Base-by-base conservation (phyloP, 1,140 invertebrate species). In the Zaprionus capensis region DNA sequence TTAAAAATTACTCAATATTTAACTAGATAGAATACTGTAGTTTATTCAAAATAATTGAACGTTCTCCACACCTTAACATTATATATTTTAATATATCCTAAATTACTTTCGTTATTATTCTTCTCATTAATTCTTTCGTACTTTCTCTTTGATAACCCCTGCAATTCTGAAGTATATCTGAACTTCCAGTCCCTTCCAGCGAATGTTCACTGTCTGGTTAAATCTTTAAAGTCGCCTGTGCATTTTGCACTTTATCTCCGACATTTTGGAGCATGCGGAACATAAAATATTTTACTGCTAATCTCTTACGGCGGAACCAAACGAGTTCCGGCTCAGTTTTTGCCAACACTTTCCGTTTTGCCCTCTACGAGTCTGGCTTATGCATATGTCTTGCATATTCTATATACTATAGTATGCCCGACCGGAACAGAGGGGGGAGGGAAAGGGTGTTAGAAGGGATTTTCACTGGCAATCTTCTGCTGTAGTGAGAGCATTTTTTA, bases 301-400 rank as follows among this genome's bases (percentile, higher is more conserved):
- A 88, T 88, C 84, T 88, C 73, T 81, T 81, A 78, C 71, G 71
- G 67, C 84, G 83, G 81, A 84, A 72, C 71, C 55, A 72, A 53
- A 46, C 6, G 46, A 71, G 66, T 88, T 88, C 84, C 84, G 85
- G 85, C 78, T 81, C 78, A 87, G 75, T 57, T 84, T 88, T 88
- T 72, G 81, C 78, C 71, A 78, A 80, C 75, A 80, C 83, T 90
- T 84, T 84, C 85, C 84, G 73, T 61, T 66, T 44, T 49, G 44
- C 38, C 55, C 26, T 2, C 46, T 17, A 9, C n/a, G 2, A 46
- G 59, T n/a, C 15, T 9, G 44, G 9, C 55, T 66, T 44, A 58
- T 22, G 66, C 84, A 87, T 87, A 83, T 88, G 83, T 84, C 84
- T 81, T 80, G 58, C 69, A 74, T 57, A 75, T 79, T 71, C 75